Base-by-base conservation (phyloP, 2,113 vertebrate species). In the Melanocharis versteri region DNA sequence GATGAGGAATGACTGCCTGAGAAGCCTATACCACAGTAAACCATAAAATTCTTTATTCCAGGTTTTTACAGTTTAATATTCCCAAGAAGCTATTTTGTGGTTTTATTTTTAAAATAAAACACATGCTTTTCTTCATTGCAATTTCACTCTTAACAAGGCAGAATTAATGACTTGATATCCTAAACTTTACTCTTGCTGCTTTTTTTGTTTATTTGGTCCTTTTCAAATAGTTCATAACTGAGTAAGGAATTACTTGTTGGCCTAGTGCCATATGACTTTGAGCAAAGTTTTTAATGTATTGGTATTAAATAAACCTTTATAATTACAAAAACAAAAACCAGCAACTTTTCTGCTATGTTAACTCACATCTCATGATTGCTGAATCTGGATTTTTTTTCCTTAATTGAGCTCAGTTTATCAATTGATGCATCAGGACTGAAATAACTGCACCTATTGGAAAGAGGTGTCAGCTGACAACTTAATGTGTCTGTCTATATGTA, bases 61-160 rank as follows among this genome's bases (percentile, higher is more conserved):
- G 15, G 17, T 77, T 93, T 93, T 92, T 44, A 56, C 10, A 70
- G 23, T 76, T 95, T 79, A 82, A 21, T 83, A 79, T 89, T 82
- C 47, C 47, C 69, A 81, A 71, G 78, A 69, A 95, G 13, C 10
- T 81, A 30, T 75, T 80, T 56, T 84, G 79, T 81, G 51, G 51
- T 88, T 94, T 94, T 79, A 31, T 71, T 73, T 94, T 50, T 69
- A 61, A 94, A 90, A 82, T 68, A 96, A 91, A 93, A 50, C 26
- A 89, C 13, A 50, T 45, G 14, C 10, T 80, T 84, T 76, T 83
- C 30, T 87, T 92, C 27, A 57, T 19, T 79, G 37, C 20, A 86
- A 58, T 93, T 93, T 95, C 33, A 79, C 20, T 87, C 42, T 80
- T 78, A 88, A 53, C 28, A 60, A 27, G 26, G 23, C 0, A 1